Evolutionary conservation across 2,888 invertebrate genomes (phyloP).

Genomic region (Agrochola litura): DNA sequence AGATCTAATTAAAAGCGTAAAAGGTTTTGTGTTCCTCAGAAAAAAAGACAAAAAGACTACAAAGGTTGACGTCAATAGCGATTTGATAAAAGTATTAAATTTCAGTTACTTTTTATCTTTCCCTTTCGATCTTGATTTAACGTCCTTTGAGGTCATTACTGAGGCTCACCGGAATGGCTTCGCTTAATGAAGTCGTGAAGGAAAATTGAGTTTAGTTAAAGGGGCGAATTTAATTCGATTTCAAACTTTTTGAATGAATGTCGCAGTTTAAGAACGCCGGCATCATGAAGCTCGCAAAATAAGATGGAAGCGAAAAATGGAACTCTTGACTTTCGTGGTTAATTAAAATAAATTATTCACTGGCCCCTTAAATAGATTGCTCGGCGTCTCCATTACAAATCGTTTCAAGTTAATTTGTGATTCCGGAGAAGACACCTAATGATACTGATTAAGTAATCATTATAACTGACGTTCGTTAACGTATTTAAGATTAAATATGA

Average conservation of each 20-base stretch:
- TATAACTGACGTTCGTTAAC: slow-evolving; percentile 52
- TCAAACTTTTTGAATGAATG: slow-evolving; percentile 89
- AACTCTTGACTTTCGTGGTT: slow-evolving; percentile 81
- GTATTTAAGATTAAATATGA: slow-evolving; percentile 41
- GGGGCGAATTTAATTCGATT: slow-evolving; percentile 90
- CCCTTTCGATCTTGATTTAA: slow-evolving; percentile 89
- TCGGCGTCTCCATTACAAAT: slow-evolving; percentile 81
- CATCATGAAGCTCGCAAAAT: slow-evolving; percentile 82
- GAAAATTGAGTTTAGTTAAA: slow-evolving; percentile 90
- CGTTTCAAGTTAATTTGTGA: slow-evolving; percentile 79
- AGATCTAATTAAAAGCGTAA: slow-evolving; percentile 74
- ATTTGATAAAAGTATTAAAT: slow-evolving; percentile 87
- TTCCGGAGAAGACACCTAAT: slow-evolving; percentile 72
- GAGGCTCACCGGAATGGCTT: slow-evolving; percentile 88
- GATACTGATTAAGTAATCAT: slow-evolving; percentile 73
- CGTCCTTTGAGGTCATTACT: slow-evolving; percentile 89
- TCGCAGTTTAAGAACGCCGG: slow-evolving; percentile 83
- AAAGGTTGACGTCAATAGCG: slow-evolving; percentile 80
- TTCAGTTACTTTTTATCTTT: slow-evolving; percentile 87
- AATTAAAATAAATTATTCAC: slow-evolving; percentile 88
- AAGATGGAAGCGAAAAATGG: slow-evolving; percentile 85
- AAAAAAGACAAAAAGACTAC: slow-evolving; percentile 75
- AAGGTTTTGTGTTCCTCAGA: slow-evolving; percentile 69
- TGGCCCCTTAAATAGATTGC: slow-evolving; percentile 82
- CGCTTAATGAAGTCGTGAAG: slow-evolving; percentile 90